A percentile compares a stretch with the other conserved stretches of the same genome.
Conservation (phyloP, 2,797 vertebrate genomes). For the Vipera latastei region DNA sequence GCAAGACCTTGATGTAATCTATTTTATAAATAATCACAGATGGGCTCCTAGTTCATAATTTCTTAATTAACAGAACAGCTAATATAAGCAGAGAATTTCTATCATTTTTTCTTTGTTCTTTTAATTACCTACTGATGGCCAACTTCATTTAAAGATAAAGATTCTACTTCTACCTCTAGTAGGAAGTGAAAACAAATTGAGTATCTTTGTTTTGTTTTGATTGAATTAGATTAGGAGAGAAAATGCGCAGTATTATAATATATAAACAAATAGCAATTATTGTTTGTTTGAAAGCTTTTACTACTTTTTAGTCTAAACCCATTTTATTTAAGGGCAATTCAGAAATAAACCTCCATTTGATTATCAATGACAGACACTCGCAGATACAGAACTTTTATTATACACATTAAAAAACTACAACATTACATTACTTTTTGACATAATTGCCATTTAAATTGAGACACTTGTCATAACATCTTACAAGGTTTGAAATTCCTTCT, state of each 20-base stretch:
- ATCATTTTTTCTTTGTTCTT: slow-evolving; percentile 37
- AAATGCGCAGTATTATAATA: background rate
- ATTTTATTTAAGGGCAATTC: background rate
- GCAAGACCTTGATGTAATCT: slow-evolving; percentile 25
- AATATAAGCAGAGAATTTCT: slow-evolving; percentile 26
- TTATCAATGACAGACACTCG: no score
- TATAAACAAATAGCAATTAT: background rate
- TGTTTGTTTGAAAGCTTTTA: background rate
- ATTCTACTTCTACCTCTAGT: background rate
- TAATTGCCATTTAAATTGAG: no score
- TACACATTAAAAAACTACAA: no score
- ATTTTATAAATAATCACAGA: slow-evolving; percentile 44
- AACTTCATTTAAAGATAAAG: slow-evolving; percentile 37
- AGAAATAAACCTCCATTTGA: no score
- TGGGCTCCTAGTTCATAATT: slow-evolving; percentile 30
- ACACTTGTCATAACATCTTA: no score
- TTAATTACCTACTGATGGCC: slow-evolving; percentile 37
- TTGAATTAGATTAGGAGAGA: background rate
- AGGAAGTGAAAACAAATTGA: background rate
- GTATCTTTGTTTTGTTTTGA: background rate
- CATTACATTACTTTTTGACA: no score
- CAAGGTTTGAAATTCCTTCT: no score
- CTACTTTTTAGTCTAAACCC: background rate
- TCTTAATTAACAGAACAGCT: slow-evolving; percentile 27
- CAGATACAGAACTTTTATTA: no score